Percentiles rank a stretch among this genome's conserved stretches.
These are phyloP conservation scores for Ophioninae sp. DNA, from an alignment of 2,888 invertebrate genomes.

Conservation along the genomic window DNA sequence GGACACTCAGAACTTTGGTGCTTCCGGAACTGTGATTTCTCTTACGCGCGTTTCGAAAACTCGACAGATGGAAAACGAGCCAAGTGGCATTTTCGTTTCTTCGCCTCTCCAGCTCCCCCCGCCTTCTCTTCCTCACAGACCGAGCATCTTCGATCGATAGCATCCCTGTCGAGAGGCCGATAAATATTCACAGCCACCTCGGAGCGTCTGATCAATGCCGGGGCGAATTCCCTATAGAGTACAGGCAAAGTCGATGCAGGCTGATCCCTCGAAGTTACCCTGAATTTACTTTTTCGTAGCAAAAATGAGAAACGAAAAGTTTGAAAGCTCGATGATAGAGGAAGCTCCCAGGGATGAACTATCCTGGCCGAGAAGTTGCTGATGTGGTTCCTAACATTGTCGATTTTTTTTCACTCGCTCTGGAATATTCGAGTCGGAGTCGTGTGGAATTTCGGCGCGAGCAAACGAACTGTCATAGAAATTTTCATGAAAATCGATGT, in stretches of 20 bases:
- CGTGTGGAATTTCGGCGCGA: too few relatives aligned
- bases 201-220: conserved; percentile 28
- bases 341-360: background rate
- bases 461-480: background rate
- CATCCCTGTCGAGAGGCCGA: conserved; percentile 28
- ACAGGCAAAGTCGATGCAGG: conserved; percentile 7
- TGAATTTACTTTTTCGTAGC: background rate
- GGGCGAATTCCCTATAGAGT: background rate
- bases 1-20: conserved; percentile 9
- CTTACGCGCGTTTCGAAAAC: conserved; percentile 41
- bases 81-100: conserved; percentile 36
- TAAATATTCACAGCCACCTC: conserved; percentile 47
- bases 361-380: background rate
- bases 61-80: conserved; percentile 39
- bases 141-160: conserved; percentile 9
- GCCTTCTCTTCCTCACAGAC: background rate
- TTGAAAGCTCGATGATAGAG: background rate
- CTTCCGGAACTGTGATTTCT: conserved; percentile 44
- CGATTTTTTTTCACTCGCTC: background rate
- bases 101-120: background rate
- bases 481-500: background rate
- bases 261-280: background rate
- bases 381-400: background rate
- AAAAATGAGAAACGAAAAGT: background rate
- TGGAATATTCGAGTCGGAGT: background rate